These are phyloP conservation scores for Xenopus petersii DNA, from an alignment of 2,797 vertebrate species.

Conservation along the genomic window DNA sequence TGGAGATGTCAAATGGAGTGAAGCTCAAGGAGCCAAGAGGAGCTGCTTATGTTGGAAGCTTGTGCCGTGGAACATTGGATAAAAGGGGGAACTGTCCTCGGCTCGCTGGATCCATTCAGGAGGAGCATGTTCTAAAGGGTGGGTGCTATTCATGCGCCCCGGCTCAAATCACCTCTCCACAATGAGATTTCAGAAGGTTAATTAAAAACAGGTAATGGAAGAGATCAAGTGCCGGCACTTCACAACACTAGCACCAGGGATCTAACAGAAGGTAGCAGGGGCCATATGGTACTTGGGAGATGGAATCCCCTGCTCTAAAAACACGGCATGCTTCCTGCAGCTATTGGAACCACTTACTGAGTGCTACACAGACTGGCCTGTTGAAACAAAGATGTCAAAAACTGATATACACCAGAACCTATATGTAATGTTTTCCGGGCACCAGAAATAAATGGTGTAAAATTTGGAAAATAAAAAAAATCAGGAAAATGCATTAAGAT, in stretches of 20 bases:
- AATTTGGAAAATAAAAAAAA: too few relatives aligned
- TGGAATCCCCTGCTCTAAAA: too few relatives aligned
- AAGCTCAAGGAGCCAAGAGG: constrained; percentile 50
- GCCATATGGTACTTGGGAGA: constrained; percentile 40
- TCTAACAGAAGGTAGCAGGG: constrained; percentile 40
- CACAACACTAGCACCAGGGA: constrained; percentile 39
- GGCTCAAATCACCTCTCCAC: constrained; percentile 52
- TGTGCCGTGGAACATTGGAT: constrained; percentile 53
- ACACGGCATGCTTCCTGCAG: too few relatives aligned
- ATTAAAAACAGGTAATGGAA: constrained; percentile 59
- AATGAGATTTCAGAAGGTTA: constrained; percentile 55
- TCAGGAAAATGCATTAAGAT: too few relatives aligned
- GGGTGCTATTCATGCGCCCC: constrained; percentile 50
- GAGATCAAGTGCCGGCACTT: constrained; percentile 51
- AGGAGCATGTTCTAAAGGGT: constrained; percentile 50
- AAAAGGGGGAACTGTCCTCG: constrained; percentile 52
- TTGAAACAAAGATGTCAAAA: too few relatives aligned
- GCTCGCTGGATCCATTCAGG: constrained; percentile 56
- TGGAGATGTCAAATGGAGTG: constrained; percentile 55
- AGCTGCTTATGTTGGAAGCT: constrained; percentile 46
- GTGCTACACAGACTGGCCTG: too few relatives aligned
- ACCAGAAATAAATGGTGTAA: too few relatives aligned
- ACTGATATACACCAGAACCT: too few relatives aligned
- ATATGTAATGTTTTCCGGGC: too few relatives aligned
- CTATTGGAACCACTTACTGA: too few relatives aligned